Evolutionary conservation across 2,888 invertebrate genomes (phyloP).

Genomic region (Drosophila greeni): DNA sequence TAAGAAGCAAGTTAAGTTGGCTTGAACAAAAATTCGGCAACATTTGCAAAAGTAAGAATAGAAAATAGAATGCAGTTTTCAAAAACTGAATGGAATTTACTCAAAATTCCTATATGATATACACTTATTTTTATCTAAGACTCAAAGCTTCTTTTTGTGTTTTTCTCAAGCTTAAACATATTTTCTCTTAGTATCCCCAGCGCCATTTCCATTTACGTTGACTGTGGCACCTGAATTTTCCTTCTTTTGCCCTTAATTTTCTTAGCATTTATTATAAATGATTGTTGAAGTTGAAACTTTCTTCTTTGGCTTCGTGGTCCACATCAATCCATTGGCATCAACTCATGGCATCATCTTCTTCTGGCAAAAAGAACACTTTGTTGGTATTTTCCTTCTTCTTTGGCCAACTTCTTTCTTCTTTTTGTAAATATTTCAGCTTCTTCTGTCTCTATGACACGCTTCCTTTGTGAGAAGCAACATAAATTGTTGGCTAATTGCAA

Average conservation of each 20-base stretch:
- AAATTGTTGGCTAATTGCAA: too few relatives aligned
- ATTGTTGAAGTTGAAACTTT: slow-evolving; percentile 22
- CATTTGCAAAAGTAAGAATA: background rate
- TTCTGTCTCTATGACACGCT: slow-evolving; percentile 12
- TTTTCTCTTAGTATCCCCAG: background rate
- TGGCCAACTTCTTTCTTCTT: too few relatives aligned
- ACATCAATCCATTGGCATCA: slow-evolving; percentile 42
- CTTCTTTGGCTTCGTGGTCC: slow-evolving; percentile 22
- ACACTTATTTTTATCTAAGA: background rate
- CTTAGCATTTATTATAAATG: slow-evolving; percentile 2
- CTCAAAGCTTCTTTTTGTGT: background rate
- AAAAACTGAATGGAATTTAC: background rate
- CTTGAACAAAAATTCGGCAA: background rate
- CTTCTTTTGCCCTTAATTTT: background rate
- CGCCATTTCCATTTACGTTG: slow-evolving; percentile 16
- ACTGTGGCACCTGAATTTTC: slow-evolving; percentile 7
- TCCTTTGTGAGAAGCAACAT: too few relatives aligned
- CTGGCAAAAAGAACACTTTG: slow-evolving; percentile 29
- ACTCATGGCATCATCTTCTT: slow-evolving; percentile 22
- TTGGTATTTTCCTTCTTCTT: too few relatives aligned
- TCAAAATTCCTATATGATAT: too few relatives aligned
- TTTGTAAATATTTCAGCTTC: background rate
- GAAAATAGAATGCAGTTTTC: too few relatives aligned
- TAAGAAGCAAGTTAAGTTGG: background rate
- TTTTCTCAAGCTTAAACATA: background rate